Evolutionary conservation across 2,113 vertebrate species (phyloP).

Genomic region (Trematomus loennbergii): DNA sequence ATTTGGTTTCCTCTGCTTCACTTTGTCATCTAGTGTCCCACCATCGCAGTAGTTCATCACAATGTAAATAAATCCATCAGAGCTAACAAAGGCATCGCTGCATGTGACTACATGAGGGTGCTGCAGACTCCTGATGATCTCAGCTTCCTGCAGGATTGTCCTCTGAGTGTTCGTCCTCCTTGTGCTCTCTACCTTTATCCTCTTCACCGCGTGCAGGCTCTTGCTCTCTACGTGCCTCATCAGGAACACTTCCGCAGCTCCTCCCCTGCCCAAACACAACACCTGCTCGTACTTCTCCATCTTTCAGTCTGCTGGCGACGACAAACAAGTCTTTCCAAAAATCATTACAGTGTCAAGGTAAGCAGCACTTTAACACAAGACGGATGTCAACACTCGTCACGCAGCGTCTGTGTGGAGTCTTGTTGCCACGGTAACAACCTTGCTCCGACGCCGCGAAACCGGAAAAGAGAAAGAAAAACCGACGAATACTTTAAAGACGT

Average conservation of each 20-base stretch:
- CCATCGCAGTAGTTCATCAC: constrained; percentile 87
- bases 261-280: constrained; percentile 82
- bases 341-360: background rate
- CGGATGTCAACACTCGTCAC: background rate
- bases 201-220: constrained; percentile 83
- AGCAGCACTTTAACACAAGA: background rate
- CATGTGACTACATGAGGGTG: constrained; percentile 85
- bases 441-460: background rate
- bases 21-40: constrained; percentile 83
- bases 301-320: background rate
- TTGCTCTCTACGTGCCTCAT: constrained; percentile 78
- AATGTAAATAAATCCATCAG: constrained; percentile 80
- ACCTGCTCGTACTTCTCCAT: constrained; percentile 83
- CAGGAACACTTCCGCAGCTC: constrained; percentile 84
- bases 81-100: constrained; percentile 77
- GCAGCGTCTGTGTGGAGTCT: constrained; percentile 17
- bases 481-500: too few species aligned
- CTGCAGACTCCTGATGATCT: constrained; percentile 80
- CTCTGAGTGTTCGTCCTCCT: constrained; percentile 68
- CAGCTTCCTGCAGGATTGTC: constrained; percentile 82
- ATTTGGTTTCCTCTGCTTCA: constrained; percentile 69
- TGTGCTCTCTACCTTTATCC: constrained; percentile 73
- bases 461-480: background rate
- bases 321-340: background rate
- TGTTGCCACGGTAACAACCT: constrained; percentile 35